Percentiles rank a stretch among this genome's conserved stretches.
Conservation (phyloP, 2,888 invertebrate genomes). For the Epistrophe grossulariae region DNA sequence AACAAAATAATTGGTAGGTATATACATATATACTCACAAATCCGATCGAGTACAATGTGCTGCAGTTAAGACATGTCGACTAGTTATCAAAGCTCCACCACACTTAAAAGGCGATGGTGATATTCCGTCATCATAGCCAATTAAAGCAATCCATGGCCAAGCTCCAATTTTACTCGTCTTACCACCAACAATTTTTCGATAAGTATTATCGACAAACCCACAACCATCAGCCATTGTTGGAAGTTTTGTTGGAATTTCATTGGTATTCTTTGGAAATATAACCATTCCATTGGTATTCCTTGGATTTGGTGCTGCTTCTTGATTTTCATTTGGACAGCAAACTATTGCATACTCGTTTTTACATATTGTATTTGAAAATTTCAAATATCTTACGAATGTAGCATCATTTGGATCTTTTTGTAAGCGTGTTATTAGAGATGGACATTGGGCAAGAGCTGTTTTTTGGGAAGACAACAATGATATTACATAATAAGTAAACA, state of each 20-base stretch:
- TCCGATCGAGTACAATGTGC: constrained; percentile 81
- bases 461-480: neutral
- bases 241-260: constrained; percentile 79
- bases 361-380: constrained; percentile 80
- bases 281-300: neutral
- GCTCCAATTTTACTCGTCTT: constrained; percentile 87
- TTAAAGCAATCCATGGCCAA: constrained; percentile 92
- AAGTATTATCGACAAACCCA: constrained; percentile 86
- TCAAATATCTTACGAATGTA: constrained; percentile 78
- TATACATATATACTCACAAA: constrained; percentile 79
- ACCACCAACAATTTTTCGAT: constrained; percentile 90
- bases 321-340: constrained; percentile 80
- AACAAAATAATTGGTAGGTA: neutral
- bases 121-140: constrained; percentile 87
- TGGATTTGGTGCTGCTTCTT: neutral
- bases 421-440: constrained; percentile 77
- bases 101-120: constrained; percentile 82
- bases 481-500: too few relatives aligned
- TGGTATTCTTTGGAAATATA: constrained; percentile 61
- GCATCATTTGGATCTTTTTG: constrained; percentile 77
- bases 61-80: constrained; percentile 88
- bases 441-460: constrained; percentile 79
- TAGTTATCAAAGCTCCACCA: constrained; percentile 85
- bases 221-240: constrained; percentile 85
- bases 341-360: constrained; percentile 77